phyloP scores from a whole-genome alignment of 1,140 invertebrate genomes.

The Thaumetopoea pityocampa region DNA sequence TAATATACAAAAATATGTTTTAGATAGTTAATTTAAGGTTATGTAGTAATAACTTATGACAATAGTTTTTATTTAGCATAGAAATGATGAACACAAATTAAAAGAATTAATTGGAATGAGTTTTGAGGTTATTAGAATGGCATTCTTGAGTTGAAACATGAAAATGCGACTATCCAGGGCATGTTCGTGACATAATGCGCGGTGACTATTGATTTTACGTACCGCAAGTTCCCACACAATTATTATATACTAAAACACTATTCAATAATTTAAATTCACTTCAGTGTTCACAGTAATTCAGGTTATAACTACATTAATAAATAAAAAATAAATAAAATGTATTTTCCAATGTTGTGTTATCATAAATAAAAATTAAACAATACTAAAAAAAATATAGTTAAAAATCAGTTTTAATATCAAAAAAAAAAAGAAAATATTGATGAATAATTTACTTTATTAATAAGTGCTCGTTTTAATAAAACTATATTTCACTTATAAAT shows the following conservation, averaged over 20 bases:
- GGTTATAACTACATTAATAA: not conserved
- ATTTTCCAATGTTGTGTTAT: too few species aligned
- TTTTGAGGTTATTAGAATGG: conserved; percentile 2
- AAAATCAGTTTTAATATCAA: too few species aligned
- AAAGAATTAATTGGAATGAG: not conserved
- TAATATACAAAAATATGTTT: too few species aligned
- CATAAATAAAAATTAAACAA: not conserved
- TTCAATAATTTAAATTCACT: conserved; percentile 1
- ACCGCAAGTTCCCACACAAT: conserved; percentile 18
- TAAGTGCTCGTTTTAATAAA: conserved; percentile 14
- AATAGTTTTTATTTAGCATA: too few species aligned
- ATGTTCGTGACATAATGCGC: conserved; percentile 40
- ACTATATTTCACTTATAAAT: conserved; percentile 24
- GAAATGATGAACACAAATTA: too few species aligned
- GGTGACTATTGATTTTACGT: conserved; percentile 60
- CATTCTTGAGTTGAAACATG: conserved; percentile 11
- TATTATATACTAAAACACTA: conserved; percentile 23
- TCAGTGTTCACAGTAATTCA: not conserved
- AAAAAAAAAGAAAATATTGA: conserved; percentile 21
- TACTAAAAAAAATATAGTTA: too few species aligned
- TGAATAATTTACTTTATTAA: conserved; percentile 25
- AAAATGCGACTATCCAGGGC: conserved; percentile 13
- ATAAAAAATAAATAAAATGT: not conserved
- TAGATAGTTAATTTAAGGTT: too few species aligned
- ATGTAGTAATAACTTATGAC: too few species aligned